These are phyloP conservation scores for Lasioglossum calceatum DNA, from an alignment of 2,888 invertebrate genomes.

Conservation along the genomic window DNA sequence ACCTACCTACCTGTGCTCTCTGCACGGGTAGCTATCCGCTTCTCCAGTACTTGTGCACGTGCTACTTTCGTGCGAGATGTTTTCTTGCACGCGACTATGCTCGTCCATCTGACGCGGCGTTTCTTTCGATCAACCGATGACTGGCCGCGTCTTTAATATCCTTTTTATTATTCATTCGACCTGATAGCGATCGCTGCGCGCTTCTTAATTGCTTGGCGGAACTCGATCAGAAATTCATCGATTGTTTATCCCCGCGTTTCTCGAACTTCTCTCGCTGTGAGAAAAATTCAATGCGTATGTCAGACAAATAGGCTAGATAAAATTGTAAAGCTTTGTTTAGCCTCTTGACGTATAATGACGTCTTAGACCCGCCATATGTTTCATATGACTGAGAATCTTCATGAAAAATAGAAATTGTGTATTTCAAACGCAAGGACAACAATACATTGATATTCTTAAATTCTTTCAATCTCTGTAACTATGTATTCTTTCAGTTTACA, in stretches of 20 bases:
- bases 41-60: slow-evolving; percentile 35
- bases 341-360: too few relatives aligned
- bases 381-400: too few relatives aligned
- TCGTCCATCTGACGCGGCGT: slow-evolving; percentile 40
- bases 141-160: slow-evolving; percentile 42
- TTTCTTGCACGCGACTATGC: slow-evolving; percentile 56
- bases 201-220: not conserved
- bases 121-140: slow-evolving; percentile 35
- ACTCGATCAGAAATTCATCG: not conserved
- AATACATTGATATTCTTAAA: too few relatives aligned
- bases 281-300: too few relatives aligned
- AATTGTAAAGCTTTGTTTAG: too few relatives aligned
- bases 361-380: too few relatives aligned
- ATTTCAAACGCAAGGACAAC: too few relatives aligned
- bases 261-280: not conserved
- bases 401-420: too few relatives aligned
- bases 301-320: too few relatives aligned
- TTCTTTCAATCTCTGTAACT: too few relatives aligned
- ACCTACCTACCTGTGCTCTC: slow-evolving; percentile 13
- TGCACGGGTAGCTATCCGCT: slow-evolving; percentile 8
- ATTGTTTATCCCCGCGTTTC: not conserved
- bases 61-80: slow-evolving; percentile 56
- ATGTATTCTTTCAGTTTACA: too few relatives aligned
- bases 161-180: slow-evolving; percentile 6
- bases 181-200: not conserved